phyloP scores from a whole-genome alignment of 2,113 vertebrate genomes.

The Conger conger region DNA sequence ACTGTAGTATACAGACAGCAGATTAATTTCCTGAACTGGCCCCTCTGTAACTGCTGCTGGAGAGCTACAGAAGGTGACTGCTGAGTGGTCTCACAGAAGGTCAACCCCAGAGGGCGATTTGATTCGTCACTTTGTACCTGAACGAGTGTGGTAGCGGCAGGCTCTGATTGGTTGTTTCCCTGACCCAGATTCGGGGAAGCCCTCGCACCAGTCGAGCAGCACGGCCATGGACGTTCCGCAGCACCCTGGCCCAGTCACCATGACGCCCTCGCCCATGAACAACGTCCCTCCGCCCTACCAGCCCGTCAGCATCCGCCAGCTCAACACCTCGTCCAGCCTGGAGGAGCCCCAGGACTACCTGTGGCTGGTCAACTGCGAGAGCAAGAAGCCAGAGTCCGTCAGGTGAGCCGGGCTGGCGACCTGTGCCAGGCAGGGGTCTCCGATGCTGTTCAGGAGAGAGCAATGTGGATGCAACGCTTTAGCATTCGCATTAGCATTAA shows the following conservation, averaged over 20 bases:
- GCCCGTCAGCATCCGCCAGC: constrained; percentile 82
- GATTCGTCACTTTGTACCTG: too few species aligned
- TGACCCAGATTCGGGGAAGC: constrained; percentile 75
- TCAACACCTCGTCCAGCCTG: constrained; percentile 83
- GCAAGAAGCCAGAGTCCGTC: constrained; percentile 92
- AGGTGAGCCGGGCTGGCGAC: constrained; percentile 69
- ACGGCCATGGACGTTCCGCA: constrained; percentile 77
- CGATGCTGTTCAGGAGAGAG: too few species aligned
- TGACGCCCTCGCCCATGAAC: constrained; percentile 65
- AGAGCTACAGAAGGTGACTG: too few species aligned
- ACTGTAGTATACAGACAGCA: too few species aligned
- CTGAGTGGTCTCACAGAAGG: too few species aligned
- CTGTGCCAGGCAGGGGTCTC: neutral
- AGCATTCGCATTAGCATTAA: too few species aligned
- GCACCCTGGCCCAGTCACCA: constrained; percentile 63
- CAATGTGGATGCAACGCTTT: too few species aligned
- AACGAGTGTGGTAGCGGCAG: too few species aligned
- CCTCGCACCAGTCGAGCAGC: constrained; percentile 71
- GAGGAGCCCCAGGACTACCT: constrained; percentile 97
- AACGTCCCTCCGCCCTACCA: constrained; percentile 87
- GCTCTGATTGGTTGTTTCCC: neutral
- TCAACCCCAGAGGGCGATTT: too few species aligned
- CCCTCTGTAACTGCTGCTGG: too few species aligned
- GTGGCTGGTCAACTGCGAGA: constrained; percentile 95
- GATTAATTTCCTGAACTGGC: too few species aligned